phyloP scores from a whole-genome alignment of 2,113 vertebrate genomes.

The Rafetus swinhoei region DNA sequence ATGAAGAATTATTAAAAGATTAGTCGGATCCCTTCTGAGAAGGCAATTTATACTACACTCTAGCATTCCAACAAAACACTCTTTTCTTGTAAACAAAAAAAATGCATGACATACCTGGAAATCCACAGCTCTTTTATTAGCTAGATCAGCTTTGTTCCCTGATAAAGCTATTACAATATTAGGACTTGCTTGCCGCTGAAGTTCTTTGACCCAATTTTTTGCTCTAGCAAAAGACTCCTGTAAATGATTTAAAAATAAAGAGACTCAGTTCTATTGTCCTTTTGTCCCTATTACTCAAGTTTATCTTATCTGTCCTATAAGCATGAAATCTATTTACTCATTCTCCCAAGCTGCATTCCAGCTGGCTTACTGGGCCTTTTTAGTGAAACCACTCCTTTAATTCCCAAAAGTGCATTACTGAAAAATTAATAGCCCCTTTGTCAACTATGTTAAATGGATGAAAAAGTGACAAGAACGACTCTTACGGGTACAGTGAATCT shows the following conservation, averaged over 20 bases:
- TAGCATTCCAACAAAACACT: neutral
- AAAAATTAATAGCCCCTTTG: neutral
- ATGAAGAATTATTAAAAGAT: neutral
- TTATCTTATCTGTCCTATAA: conserved; percentile 43
- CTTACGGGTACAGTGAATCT: neutral
- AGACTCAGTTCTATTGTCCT: conserved; percentile 50
- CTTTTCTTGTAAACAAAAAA: conserved; percentile 4
- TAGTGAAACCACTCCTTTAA: neutral
- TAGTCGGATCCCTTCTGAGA: neutral
- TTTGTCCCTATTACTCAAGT: conserved; percentile 19
- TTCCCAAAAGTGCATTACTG: neutral
- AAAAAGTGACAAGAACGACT: neutral
- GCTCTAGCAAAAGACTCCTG: conserved; percentile 99
- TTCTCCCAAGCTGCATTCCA: neutral
- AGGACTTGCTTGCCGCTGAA: conserved; percentile 99
- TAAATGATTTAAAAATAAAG: conserved; percentile 72
- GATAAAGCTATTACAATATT: conserved; percentile 99
- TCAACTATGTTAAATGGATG: neutral
- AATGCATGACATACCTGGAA: conserved; percentile 89
- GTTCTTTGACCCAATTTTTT: conserved; percentile 99
- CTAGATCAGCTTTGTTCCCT: conserved; percentile 98
- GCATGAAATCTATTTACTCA: neutral
- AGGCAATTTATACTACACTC: neutral
- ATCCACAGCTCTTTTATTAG: conserved; percentile 96
- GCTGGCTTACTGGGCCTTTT: neutral